Evolutionary conservation across 2,888 invertebrate genomes (phyloP), one percentile per base, ranked within the genome.

Genomic region (Laspeyria flexula): DNA sequence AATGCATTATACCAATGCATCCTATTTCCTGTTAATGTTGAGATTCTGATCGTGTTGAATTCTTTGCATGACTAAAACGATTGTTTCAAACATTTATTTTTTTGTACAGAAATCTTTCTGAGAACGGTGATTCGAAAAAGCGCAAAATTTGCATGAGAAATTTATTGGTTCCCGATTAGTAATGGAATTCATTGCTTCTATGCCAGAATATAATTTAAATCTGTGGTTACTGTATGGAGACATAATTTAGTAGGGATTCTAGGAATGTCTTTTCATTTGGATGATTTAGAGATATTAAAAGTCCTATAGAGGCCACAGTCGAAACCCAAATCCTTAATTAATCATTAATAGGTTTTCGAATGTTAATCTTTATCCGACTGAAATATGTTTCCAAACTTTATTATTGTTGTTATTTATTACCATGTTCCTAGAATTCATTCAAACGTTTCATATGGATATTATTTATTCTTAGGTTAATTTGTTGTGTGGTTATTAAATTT

Each of bases 1-100:
- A 88, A 86, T 86, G 85, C 85, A 85, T 86, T 87, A 90, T 90
- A 88, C 76, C 79, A 87, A 86, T 16, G 54, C 49, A 66, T 89
- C 64, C 75, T 50, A 73, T 85, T 88, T 89, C 84, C 88, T 88
- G 85, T 80, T 81, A 89, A 83, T 73, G 70, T 75, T 64, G 13
- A 10, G 68, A 73, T 54, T 38, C 27, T 60, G 55, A 58, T 57
- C 45, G 55, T 62, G 65, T 73, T 71, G 72, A 80, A 85, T 88
- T 84, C 85, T 75, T 73, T 50, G 81, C 85, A 77, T 81, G 79
- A 75, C 79, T 55, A 43, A 55, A 68, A 50, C 59, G 52, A 65
- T 60, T 68, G 72, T 71, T 83, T 79, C 72, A 69, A 81, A 81
- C 81, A 71, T 77, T 64, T 75, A 72, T 68, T 65, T 68, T n/a